phyloP scores from a whole-genome alignment of 1,140 invertebrate genomes.

The Diploscapter pachys region DNA sequence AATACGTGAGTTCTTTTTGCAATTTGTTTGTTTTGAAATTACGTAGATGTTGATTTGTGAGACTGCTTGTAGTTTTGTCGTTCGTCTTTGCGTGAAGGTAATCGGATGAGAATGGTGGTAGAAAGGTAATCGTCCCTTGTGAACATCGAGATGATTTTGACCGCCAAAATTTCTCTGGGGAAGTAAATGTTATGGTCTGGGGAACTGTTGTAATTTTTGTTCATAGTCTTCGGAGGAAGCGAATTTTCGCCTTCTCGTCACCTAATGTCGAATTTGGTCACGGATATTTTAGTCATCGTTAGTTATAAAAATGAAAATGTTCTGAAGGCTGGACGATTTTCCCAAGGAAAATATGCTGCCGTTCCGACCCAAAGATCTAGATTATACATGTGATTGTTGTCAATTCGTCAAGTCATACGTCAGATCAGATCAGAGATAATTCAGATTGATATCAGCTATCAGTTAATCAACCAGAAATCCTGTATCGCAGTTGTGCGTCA shows the following conservation, averaged over 20 bases:
- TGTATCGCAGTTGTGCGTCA: not conserved
- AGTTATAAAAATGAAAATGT: too few relatives aligned
- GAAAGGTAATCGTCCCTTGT: not conserved
- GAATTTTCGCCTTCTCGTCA: too few relatives aligned
- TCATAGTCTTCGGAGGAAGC: too few relatives aligned
- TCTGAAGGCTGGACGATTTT: too few relatives aligned
- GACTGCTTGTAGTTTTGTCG: not conserved
- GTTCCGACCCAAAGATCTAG: too few relatives aligned
- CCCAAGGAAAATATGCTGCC: too few relatives aligned
- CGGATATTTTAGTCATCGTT: too few relatives aligned
- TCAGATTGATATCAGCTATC: not conserved
- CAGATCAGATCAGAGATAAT: not conserved
- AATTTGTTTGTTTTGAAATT: not conserved
- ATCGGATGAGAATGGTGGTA: not conserved
- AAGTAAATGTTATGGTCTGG: not conserved
- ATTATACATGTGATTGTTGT: not conserved
- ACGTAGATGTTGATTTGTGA: not conserved
- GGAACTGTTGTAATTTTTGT: too few relatives aligned
- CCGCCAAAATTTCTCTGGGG: not conserved
- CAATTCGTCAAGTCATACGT: not conserved
- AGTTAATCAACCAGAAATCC: not conserved
- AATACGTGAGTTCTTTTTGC: constrained; percentile 11
- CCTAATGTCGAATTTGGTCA: too few relatives aligned
- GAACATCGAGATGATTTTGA: not conserved
- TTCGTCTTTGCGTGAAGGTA: not conserved